phyloP scores from a whole-genome alignment of 2,888 invertebrate species.

The Dicycla oo region DNA sequence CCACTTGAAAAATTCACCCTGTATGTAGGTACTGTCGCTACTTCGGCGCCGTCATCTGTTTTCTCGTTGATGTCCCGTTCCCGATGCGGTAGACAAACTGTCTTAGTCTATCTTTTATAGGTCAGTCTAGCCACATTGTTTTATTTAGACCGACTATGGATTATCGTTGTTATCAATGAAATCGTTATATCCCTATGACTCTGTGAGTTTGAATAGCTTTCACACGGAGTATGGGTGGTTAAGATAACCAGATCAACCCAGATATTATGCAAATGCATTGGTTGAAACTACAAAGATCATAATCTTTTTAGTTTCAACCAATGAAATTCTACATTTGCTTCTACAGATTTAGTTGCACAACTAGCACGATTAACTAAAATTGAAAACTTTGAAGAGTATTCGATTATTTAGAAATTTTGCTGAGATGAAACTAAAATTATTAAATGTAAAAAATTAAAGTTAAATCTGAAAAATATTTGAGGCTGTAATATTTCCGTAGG shows the following conservation, averaged over 20 bases:
- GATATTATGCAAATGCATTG: neutral
- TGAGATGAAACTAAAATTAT: too few species aligned
- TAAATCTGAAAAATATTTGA: too few species aligned
- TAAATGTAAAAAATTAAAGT: too few species aligned
- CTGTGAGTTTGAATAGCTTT: neutral
- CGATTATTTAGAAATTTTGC: too few species aligned
- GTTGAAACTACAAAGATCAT: too few species aligned
- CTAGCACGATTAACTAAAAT: neutral
- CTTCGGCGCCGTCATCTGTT: too few species aligned
- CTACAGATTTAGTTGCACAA: neutral
- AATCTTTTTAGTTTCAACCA: neutral
- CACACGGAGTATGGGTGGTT: neutral
- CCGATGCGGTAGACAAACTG: too few species aligned
- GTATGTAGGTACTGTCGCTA: too few species aligned
- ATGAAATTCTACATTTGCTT: neutral
- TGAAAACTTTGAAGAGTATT: neutral
- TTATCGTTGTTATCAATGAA: neutral
- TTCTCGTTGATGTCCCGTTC: too few species aligned
- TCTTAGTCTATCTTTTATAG: neutral
- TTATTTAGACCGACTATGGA: neutral
- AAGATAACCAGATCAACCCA: neutral
- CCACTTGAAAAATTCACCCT: too few species aligned
- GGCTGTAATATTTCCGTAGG: too few species aligned
- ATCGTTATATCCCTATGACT: neutral
- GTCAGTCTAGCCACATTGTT: slow-evolving; percentile 2